phyloP scores from a whole-genome alignment of 2,888 invertebrate species.

The Conistra vaccinii region DNA sequence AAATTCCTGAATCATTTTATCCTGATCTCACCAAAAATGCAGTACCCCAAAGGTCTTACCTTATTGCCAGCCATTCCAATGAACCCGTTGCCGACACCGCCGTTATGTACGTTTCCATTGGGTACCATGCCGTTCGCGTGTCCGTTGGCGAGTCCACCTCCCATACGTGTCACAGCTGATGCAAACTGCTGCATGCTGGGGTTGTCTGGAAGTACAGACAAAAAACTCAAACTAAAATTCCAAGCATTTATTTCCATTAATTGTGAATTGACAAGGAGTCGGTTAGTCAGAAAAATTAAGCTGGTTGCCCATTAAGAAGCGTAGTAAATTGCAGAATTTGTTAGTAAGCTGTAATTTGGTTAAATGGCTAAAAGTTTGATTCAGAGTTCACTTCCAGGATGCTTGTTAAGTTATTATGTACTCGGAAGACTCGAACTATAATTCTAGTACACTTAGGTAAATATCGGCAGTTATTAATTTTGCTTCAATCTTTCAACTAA shows the following conservation, averaged over 20 bases:
- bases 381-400: neutral
- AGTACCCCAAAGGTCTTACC: constrained; percentile 20
- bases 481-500: no score
- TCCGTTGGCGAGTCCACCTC: constrained; percentile 81
- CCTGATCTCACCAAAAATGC: neutral
- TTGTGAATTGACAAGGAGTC: neutral
- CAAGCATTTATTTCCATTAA: neutral
- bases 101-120: constrained; percentile 77
- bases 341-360: neutral
- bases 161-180: constrained; percentile 86
- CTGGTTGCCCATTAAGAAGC: neutral
- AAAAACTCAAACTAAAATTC: neutral
- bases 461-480: no score
- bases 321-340: neutral
- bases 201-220: constrained; percentile 18
- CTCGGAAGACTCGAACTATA: neutral
- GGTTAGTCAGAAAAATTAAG: neutral
- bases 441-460: neutral
- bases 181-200: constrained; percentile 81
- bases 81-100: constrained; percentile 80
- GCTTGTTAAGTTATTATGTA: neutral
- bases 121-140: constrained; percentile 78
- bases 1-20: no score
- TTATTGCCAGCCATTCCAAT: constrained; percentile 68
- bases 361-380: no score